phyloP scores from a whole-genome alignment of 2,797 vertebrate species.

The Eospalax fontanierii region DNA sequence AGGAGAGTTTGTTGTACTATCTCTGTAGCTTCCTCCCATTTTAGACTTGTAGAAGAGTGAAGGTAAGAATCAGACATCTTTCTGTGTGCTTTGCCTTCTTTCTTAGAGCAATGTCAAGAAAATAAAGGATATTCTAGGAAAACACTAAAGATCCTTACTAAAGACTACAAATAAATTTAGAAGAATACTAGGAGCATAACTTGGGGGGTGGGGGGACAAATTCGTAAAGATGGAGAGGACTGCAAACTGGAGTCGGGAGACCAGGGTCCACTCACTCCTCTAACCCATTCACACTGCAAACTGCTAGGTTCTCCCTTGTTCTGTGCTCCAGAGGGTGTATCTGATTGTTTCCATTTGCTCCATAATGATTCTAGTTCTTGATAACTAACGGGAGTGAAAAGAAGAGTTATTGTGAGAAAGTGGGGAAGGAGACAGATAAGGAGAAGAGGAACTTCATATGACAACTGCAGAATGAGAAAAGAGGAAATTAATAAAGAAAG shows the following conservation, averaged over 20 bases:
- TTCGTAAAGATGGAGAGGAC: neutral
- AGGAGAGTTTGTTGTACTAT: neutral
- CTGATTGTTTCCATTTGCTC: neutral
- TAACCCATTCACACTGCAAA: neutral
- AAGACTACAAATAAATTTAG: neutral
- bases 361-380: constrained; percentile 15
- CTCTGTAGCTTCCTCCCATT: neutral
- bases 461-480: constrained; percentile 48
- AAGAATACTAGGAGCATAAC: neutral
- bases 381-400: constrained; percentile 17
- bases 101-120: neutral
- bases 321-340: neutral
- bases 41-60: neutral
- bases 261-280: neutral
- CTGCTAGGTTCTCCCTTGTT: neutral
- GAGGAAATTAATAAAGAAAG: constrained; percentile 33
- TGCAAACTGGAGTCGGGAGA: neutral
- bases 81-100: neutral
- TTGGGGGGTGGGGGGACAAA: neutral
- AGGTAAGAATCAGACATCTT: neutral
- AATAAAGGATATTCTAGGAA: neutral
- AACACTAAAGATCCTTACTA: neutral
- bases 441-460: neutral
- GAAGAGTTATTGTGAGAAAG: constrained; percentile 28
- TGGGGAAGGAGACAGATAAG: neutral